phyloP scores from a whole-genome alignment of 2,797 vertebrate species.

The Melanotaenia boesemani region DNA sequence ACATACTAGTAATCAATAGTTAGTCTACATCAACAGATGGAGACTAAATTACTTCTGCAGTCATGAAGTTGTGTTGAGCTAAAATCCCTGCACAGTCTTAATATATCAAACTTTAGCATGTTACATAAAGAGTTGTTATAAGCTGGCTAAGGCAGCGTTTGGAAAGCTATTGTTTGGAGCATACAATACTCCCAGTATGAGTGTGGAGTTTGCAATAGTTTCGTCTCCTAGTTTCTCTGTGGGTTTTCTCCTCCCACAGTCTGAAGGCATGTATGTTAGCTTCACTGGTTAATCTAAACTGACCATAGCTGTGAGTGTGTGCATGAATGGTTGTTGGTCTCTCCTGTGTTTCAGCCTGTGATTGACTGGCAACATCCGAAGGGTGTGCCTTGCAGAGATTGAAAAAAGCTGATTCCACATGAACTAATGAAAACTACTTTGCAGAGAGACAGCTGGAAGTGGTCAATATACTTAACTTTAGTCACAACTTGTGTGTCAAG shows the following conservation, averaged over 20 bases:
- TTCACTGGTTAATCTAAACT: neutral
- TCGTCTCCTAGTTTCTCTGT: neutral
- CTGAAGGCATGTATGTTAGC: neutral
- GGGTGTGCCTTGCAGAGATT: neutral
- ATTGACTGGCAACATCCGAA: neutral
- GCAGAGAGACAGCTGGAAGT: neutral
- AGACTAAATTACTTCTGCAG: neutral
- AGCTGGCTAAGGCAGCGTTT: neutral
- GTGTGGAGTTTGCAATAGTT: neutral
- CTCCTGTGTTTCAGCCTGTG: neutral
- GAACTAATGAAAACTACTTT: neutral
- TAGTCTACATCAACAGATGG: neutral
- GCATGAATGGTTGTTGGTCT: neutral
- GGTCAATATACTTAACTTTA: neutral
- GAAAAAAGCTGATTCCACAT: neutral
- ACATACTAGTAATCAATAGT: neutral
- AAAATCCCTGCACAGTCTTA: neutral
- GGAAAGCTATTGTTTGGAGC: neutral
- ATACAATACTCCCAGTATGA: neutral
- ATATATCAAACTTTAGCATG: neutral
- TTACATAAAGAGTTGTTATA: neutral
- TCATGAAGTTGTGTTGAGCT: neutral
- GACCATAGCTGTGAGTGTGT: neutral
- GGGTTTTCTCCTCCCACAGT: neutral
- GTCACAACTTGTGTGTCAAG: neutral